Conservation (phyloP, 2,797 vertebrate genomes). For the Phrynocephalus vlangalii region DNA sequence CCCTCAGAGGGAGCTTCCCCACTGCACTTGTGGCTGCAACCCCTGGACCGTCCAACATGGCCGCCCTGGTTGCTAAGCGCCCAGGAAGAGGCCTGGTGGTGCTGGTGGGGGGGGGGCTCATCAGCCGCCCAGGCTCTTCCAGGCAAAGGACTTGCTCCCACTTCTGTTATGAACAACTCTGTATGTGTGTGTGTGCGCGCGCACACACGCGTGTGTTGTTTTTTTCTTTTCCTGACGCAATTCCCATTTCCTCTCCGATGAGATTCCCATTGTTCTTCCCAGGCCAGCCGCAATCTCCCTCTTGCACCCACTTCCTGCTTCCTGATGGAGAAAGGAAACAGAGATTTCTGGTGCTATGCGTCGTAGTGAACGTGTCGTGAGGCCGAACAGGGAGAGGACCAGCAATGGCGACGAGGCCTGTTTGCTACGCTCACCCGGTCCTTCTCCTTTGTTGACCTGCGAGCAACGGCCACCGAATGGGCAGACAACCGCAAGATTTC, state of each 20-base stretch:
- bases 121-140: too few species aligned
- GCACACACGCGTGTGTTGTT: background rate
- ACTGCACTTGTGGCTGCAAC: background rate
- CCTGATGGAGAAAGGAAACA: conserved; percentile 87
- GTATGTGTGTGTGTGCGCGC: background rate
- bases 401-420: too few species aligned
- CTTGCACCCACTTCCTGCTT: conserved; percentile 93
- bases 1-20: background rate
- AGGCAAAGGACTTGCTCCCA: conserved; percentile 60
- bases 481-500: background rate
- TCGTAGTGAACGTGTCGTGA: conserved; percentile 1
- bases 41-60: background rate
- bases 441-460: too few species aligned
- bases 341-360: conserved; percentile 77
- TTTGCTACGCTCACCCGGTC: background rate
- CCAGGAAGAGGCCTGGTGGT: conserved; percentile 63
- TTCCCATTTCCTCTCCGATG: conserved; percentile 89
- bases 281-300: conserved; percentile 84
- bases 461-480: too few species aligned
- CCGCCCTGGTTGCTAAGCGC: background rate
- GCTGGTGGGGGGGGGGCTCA: conserved; percentile 62
- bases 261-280: conserved; percentile 91
- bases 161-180: conserved; percentile 77
- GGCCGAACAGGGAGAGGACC: too few species aligned
- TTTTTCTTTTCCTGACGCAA: conserved; percentile 86